A percentile compares a stretch with the other conserved stretches of the same genome.
These are phyloP conservation scores for Euura saliciscinereae DNA, from an alignment of 1,140 invertebrate species.

Conservation along the genomic window DNA sequence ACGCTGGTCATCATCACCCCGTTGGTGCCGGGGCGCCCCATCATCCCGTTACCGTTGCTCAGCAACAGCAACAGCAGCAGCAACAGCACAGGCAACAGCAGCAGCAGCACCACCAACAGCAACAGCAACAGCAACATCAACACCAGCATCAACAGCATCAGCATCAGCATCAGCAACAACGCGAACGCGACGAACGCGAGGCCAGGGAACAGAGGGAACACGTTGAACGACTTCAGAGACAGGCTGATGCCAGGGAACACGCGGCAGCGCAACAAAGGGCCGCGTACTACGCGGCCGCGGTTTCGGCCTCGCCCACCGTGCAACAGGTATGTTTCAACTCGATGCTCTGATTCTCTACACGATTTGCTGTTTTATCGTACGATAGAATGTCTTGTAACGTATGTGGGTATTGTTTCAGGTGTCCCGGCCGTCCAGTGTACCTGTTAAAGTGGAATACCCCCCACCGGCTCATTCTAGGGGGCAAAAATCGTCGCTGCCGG, in stretches of 20 bases:
- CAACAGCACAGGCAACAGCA: constrained; percentile 39
- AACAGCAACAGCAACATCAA: constrained; percentile 37
- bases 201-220: constrained; percentile 41
- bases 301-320: constrained; percentile 43
- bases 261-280: constrained; percentile 43
- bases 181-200: constrained; percentile 47
- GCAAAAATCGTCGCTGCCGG: constrained; percentile 54
- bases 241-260: constrained; percentile 49
- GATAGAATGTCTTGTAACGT: background rate
- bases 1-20: constrained; percentile 43
- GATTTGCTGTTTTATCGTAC: background rate
- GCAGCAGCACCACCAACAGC: constrained; percentile 51
- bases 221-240: constrained; percentile 47
- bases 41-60: constrained; percentile 45
- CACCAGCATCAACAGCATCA: constrained; percentile 30
- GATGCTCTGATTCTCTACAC: background rate
- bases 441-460: constrained; percentile 65
- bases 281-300: constrained; percentile 49
- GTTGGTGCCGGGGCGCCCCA: constrained; percentile 37
- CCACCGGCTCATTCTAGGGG: constrained; percentile 64
- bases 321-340: constrained; percentile 44
- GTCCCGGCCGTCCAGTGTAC: constrained; percentile 56
- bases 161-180: constrained; percentile 48
- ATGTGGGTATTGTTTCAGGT: constrained; percentile 35
- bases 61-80: constrained; percentile 42